These are phyloP conservation scores for Okapia johnstoni DNA, from an alignment of 2,113 vertebrate genomes.

Conservation along the genomic window DNA sequence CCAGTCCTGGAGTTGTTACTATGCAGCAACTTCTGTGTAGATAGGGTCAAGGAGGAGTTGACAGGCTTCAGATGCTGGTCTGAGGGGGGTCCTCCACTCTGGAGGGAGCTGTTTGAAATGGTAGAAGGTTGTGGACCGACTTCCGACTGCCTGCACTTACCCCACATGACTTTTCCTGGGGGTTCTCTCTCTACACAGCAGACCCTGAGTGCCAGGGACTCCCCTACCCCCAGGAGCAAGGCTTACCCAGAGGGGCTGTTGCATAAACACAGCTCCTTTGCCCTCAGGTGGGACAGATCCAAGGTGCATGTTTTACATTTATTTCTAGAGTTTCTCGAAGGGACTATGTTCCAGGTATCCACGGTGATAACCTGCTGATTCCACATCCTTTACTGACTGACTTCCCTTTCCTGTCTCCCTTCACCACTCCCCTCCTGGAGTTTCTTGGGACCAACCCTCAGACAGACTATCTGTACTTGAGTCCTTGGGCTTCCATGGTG, in stretches of 20 bases:
- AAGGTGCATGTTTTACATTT: background rate
- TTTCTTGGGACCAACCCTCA: background rate
- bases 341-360: background rate
- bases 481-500: background rate
- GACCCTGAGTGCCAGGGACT: background rate
- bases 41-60: background rate
- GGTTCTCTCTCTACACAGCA: background rate
- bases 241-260: accelerated
- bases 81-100: background rate
- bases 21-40: background rate
- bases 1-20: background rate
- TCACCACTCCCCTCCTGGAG: background rate
- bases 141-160: background rate
- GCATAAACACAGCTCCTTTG: background rate
- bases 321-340: background rate
- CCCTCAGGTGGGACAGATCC: background rate
- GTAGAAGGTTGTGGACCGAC: background rate
- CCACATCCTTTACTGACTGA: background rate
- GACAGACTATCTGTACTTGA: background rate
- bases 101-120: background rate
- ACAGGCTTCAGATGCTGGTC: background rate
- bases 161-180: background rate
- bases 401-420: background rate
- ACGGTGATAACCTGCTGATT: background rate
- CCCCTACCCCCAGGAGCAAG: background rate